Conservation (phyloP, 2,113 vertebrate genomes). For the Gymnarchus niloticus region DNA sequence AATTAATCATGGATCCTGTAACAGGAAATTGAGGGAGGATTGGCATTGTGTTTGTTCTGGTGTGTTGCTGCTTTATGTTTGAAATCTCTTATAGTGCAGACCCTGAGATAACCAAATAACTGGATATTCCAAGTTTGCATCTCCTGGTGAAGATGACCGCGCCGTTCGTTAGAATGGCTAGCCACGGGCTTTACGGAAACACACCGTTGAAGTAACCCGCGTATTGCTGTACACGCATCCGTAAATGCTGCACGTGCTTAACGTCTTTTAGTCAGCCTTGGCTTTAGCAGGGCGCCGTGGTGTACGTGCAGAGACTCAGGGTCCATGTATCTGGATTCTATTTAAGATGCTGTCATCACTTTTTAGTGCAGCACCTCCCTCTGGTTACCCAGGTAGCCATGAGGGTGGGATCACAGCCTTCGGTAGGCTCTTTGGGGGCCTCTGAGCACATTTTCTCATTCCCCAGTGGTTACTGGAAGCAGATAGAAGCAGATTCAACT, state of each 20-base stretch:
- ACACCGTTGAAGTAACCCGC: no score
- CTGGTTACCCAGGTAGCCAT: neutral
- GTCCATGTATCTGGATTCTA: no score
- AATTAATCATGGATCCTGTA: neutral
- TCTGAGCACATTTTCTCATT: neutral
- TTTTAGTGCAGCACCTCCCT: neutral
- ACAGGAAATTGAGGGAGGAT: neutral
- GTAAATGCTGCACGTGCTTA: neutral
- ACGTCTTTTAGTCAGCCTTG: neutral
- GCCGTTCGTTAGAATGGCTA: neutral
- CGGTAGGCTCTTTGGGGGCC: neutral
- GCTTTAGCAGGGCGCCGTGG: neutral
- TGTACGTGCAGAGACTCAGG: no score
- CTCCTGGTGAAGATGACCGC: neutral
- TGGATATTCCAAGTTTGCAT: neutral
- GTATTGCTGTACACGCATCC: no score
- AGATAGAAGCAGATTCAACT: neutral
- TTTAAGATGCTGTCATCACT: neutral
- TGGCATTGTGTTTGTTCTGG: neutral
- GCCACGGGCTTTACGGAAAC: no score
- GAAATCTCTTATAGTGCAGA: neutral
- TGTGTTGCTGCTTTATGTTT: neutral
- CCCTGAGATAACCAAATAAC: neutral
- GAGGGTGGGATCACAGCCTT: neutral
- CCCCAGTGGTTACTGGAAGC: neutral